A percentile compares a stretch with the other conserved stretches of the same genome.
phyloP scores from a whole-genome alignment of 2,888 invertebrate species.

The Cantharis nigra region DNA sequence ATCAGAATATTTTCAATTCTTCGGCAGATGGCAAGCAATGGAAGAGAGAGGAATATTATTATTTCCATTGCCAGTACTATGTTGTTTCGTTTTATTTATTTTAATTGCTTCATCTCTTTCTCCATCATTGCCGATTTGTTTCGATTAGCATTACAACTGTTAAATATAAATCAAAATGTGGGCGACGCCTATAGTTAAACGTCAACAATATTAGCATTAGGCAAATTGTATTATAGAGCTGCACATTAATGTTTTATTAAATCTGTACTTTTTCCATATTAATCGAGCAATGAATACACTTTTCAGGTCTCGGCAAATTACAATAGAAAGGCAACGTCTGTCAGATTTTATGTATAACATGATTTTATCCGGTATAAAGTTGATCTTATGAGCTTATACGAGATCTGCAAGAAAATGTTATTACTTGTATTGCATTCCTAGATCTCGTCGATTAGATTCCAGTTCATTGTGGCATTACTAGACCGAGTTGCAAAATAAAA shows the following conservation, averaged over 20 bases:
- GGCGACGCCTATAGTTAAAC: not conserved
- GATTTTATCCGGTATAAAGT: slow-evolving; percentile 21
- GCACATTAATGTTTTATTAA: slow-evolving; percentile 8
- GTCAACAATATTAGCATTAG: not conserved
- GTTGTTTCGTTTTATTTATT: not conserved
- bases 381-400: slow-evolving; percentile 17
- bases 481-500: not conserved
- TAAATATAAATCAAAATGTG: not conserved
- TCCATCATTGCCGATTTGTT: not conserved
- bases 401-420: slow-evolving; percentile 24
- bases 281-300: slow-evolving; percentile 12
- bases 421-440: slow-evolving; percentile 28
- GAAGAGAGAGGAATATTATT: no score
- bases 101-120: not conserved
- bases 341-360: slow-evolving; percentile 26
- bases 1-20: not conserved
- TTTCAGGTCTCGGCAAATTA: slow-evolving; percentile 22
- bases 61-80: not conserved
- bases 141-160: not conserved
- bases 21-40: not conserved
- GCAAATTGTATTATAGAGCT: slow-evolving; percentile 1
- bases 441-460: slow-evolving; percentile 25
- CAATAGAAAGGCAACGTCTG: slow-evolving; percentile 24
- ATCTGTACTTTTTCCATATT: slow-evolving; percentile 4
- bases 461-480: slow-evolving; percentile 11